Evolutionary conservation across 2,888 invertebrate species (phyloP).

Genomic region (Eristalis tenax): DNA sequence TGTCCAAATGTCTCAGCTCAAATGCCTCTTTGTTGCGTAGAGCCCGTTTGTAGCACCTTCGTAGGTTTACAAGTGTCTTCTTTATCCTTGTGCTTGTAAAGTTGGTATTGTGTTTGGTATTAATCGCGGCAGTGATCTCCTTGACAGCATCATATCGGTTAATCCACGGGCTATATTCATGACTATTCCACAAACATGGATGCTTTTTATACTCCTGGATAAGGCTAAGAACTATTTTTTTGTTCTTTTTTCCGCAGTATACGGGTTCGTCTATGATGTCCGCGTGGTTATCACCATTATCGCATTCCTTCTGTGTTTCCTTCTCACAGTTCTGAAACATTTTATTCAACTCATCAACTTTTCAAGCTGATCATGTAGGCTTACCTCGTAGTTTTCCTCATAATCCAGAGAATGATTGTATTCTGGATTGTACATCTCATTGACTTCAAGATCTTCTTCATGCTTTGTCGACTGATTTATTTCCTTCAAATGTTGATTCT

Average conservation of each 20-base stretch:
- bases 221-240: neutral
- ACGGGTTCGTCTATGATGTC: neutral
- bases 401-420: neutral
- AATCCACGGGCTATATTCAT: neutral
- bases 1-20: slow-evolving; percentile 12
- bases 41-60: slow-evolving; percentile 7
- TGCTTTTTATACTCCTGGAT: slow-evolving; percentile 13
- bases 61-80: neutral
- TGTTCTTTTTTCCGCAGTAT: neutral
- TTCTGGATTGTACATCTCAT: neutral
- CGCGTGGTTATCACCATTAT: too few species aligned
- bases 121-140: neutral
- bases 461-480: neutral
- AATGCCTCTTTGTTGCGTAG: slow-evolving; percentile 5
- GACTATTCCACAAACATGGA: slow-evolving; percentile 5
- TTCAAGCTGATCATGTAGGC: neutral
- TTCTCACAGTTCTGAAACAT: too few species aligned
- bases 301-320: too few species aligned
- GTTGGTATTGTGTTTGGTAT: neutral
- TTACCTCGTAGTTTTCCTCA: neutral
- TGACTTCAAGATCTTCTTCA: neutral
- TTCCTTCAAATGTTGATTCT: neutral
- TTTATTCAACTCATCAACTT: neutral
- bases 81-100: neutral
- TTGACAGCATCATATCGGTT: neutral